These are phyloP conservation scores for Glandiceps talaboti DNA, from an alignment of 53 echinoderm and acorn worm genomes.

Conservation along the genomic window DNA sequence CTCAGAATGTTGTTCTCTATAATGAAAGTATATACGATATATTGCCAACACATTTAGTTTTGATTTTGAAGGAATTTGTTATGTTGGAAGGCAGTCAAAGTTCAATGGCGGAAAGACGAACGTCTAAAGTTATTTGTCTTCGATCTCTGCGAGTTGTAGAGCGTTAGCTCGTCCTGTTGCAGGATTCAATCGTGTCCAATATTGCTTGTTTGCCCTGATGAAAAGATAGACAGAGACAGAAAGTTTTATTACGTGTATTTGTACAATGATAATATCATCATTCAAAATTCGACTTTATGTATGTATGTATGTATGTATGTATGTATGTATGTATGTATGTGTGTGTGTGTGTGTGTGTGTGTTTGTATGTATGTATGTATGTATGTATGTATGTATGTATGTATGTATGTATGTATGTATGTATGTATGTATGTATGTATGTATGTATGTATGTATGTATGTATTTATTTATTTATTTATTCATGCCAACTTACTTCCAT, in stretches of 20 bases:
- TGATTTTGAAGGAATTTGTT: too few species aligned
- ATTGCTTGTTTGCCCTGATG: slow-evolving; percentile 22
- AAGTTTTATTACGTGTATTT: too few species aligned
- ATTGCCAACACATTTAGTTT: too few species aligned
- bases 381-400: not conserved
- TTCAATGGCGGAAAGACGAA: too few species aligned
- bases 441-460: not conserved
- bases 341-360: not conserved
- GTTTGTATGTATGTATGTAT: not conserved
- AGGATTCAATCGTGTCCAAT: slow-evolving; percentile 42
- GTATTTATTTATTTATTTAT: not conserved
- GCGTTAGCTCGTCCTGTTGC: slow-evolving; percentile 25
- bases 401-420: not conserved
- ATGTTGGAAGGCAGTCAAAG: too few species aligned
- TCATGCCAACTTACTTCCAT: not conserved
- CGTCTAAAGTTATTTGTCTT: too few species aligned
- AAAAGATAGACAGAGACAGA: not conserved
- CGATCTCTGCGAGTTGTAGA: not conserved
- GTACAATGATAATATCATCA: too few species aligned
- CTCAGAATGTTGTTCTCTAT: too few species aligned
- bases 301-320: not conserved
- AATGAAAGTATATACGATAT: too few species aligned
- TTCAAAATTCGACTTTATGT: too few species aligned
- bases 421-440: not conserved
- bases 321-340: not conserved